Percentiles rank a stretch among this genome's conserved stretches.
Conservation (phyloP, 2,888 invertebrate species). For the Oscheius sp. region DNA sequence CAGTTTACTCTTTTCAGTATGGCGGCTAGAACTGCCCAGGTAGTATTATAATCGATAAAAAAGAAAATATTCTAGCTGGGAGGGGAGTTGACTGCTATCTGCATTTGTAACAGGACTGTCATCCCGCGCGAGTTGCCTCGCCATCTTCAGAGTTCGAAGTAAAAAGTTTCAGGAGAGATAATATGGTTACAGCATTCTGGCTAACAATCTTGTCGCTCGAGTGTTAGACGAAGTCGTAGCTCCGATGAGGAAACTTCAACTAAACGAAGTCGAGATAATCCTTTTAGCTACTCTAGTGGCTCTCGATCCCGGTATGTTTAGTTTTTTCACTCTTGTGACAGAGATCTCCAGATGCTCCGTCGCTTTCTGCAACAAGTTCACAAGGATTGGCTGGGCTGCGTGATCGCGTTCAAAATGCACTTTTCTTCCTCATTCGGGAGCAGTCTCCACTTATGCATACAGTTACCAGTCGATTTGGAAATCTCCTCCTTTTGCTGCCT, state of each 20-base stretch:
- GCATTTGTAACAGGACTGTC: constrained; percentile 60
- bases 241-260: constrained; percentile 56
- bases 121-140: constrained; percentile 57
- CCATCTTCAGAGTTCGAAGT: constrained; percentile 64
- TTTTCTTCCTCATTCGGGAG: constrained; percentile 60
- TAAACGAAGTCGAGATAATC: constrained; percentile 58
- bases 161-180: neutral
- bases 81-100: constrained; percentile 34
- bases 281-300: constrained; percentile 62
- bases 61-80: neutral
- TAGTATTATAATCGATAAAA: neutral
- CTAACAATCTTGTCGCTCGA: constrained; percentile 63
- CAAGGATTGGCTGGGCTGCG: constrained; percentile 49
- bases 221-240: constrained; percentile 64
- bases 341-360: constrained; percentile 40
- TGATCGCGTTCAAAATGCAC: constrained; percentile 63
- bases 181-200: constrained; percentile 47
- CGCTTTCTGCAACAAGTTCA: constrained; percentile 37
- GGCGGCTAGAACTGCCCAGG: constrained; percentile 46
- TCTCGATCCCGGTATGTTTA: constrained; percentile 61
- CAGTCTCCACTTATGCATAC: constrained; percentile 45
- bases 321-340: neutral
- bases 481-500: constrained; percentile 63
- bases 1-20: constrained; percentile 47
- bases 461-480: constrained; percentile 64